Conservation (phyloP, 1,140 invertebrate species). For the Heterodera carotae region DNA sequence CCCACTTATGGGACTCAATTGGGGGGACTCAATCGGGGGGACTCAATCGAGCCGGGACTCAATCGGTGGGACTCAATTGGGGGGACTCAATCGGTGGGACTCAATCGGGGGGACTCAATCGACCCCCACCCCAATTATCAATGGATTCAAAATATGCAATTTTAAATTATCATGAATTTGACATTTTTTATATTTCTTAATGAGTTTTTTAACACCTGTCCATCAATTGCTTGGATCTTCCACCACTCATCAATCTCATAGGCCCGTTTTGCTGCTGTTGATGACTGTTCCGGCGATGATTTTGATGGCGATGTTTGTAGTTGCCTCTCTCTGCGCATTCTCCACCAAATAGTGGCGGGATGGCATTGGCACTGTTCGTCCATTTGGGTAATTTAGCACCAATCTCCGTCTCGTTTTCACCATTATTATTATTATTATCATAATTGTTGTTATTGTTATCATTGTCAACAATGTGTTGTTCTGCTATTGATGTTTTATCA, state of each 20-base stretch:
- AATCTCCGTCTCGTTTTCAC: background rate
- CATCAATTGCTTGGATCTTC: too few relatives aligned
- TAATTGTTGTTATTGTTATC: background rate
- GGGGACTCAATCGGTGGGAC: too few relatives aligned
- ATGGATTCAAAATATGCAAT: too few relatives aligned
- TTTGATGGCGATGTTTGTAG: background rate
- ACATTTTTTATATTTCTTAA: too few relatives aligned
- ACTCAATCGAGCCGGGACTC: too few relatives aligned
- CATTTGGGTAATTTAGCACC: conserved; percentile 1
- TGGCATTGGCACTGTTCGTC: background rate
- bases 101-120: too few relatives aligned
- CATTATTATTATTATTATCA: background rate
- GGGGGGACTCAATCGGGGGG: too few relatives aligned
- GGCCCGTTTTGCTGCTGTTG: background rate
- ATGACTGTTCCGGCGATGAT: background rate
- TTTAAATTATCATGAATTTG: too few relatives aligned
- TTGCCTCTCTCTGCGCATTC: background rate
- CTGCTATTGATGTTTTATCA: background rate
- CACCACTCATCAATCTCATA: background rate
- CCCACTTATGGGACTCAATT: too few relatives aligned
- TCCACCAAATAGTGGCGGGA: background rate
- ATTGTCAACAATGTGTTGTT: background rate
- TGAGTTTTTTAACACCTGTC: too few relatives aligned
- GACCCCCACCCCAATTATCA: too few relatives aligned
- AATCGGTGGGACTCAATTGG: too few relatives aligned